A percentile compares a stretch with the other conserved stretches of the same genome.
These are phyloP conservation scores for Lutjanus erythropterus DNA, from an alignment of 2,113 vertebrate species.

Conservation along the genomic window DNA sequence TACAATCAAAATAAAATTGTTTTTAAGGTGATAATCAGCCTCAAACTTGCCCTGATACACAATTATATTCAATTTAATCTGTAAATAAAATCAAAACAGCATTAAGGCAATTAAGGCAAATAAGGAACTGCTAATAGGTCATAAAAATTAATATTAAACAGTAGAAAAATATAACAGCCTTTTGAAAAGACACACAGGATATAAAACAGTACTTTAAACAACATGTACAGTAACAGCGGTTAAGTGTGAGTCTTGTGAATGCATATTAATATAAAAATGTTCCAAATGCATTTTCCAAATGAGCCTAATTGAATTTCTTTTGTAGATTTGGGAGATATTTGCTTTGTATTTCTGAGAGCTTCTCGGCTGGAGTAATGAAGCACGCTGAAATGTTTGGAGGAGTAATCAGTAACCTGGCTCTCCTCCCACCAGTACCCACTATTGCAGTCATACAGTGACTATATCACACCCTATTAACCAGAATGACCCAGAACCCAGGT, in stretches of 20 bases:
- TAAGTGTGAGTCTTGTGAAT: not conserved
- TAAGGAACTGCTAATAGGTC: no score
- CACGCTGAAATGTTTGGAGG: conserved; percentile 20
- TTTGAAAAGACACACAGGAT: not conserved
- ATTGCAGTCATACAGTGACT: conserved; percentile 58
- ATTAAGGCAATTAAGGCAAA: no score
- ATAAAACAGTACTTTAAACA: not conserved
- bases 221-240: not conserved
- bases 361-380: conserved; percentile 23
- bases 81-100: not conserved
- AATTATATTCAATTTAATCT: not conserved
- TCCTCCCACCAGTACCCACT: conserved; percentile 42
- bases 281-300: not conserved
- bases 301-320: not conserved
- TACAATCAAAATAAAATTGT: no score
- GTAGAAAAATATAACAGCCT: not conserved
- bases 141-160: not conserved
- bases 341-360: not conserved
- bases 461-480: conserved; percentile 79
- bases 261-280: conserved; percentile 7
- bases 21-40: not conserved
- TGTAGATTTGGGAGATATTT: conserved; percentile 4
- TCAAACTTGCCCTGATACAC: not conserved
- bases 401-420: conserved; percentile 57
- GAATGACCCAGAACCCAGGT: conserved; percentile 77